These are phyloP conservation scores for Diaphora mendica DNA, from an alignment of 2,888 invertebrate species.

Conservation along the genomic window DNA sequence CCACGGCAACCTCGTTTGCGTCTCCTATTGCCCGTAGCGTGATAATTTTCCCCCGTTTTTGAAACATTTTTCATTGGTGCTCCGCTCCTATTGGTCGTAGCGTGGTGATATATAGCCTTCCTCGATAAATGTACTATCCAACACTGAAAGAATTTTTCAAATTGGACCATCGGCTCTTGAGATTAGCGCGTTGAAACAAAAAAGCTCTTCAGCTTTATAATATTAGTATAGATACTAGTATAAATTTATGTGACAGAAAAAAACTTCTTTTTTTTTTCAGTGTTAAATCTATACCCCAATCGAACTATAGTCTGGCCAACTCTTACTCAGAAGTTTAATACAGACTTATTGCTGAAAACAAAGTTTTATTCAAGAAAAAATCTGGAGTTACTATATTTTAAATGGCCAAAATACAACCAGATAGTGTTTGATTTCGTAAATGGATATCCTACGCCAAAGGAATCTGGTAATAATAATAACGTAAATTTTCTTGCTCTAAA, in stretches of 20 bases:
- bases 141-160: too few relatives aligned
- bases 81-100: too few relatives aligned
- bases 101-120: too few relatives aligned
- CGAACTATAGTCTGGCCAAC: constrained; percentile 21
- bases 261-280: not conserved
- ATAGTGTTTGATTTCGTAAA: not conserved
- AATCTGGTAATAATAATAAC: constrained; percentile 14
- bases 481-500: not conserved
- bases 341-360: constrained; percentile 25
- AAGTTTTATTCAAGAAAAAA: constrained; percentile 15
- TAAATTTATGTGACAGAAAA: not conserved
- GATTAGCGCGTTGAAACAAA: too few relatives aligned
- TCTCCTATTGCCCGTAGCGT: too few relatives aligned
- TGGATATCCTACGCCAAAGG: constrained; percentile 8
- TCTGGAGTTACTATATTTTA: constrained; percentile 31
- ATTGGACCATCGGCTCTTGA: too few relatives aligned
- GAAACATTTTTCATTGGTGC: too few relatives aligned
- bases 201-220: too few relatives aligned
- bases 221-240: too few relatives aligned
- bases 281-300: constrained; percentile 6
- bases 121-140: too few relatives aligned
- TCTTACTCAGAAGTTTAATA: constrained; percentile 11
- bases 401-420: constrained; percentile 29
- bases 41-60: too few relatives aligned
- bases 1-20: too few relatives aligned